Base-by-base conservation (phyloP, 2,113 vertebrate genomes). In the Python bivittatus region DNA sequence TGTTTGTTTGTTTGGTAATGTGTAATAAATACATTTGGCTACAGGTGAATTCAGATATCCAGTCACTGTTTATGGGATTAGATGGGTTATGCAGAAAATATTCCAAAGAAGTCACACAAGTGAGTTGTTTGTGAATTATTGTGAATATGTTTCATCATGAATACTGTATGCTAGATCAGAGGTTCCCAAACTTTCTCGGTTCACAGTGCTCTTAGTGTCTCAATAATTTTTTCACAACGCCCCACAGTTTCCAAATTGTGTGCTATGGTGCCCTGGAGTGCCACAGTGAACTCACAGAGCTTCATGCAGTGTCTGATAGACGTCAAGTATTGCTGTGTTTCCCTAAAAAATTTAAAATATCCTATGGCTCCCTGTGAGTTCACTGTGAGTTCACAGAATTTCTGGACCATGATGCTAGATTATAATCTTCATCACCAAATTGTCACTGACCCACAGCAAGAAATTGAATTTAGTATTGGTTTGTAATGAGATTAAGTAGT, bases 11-110 rank as follows among this genome's bases (percentile, higher is more conserved):
- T 44, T 91, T 52, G 48, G 0, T 93, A 53, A 54, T 94, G 23
- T 61, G 22, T 42, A 58, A 44, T 85, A 93, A 58, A 44, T 85
- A 93, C 93, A 64, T 96, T 94, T 98, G 97, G 97, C 94, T 84
- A 23, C 96, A 99, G 99, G 98, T 97, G 84, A 98, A 96, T 94
- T 86, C 98, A 12, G 98, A 98, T 86, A 97, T 99, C 95, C 99
- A 98, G 86, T 97, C 98, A 0, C 95, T 99, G 88, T 99, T 99
- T 96, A 96, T 98, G 93, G 97, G 98, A 96, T 89, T 98, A 94
- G 98, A 97, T 23, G 13, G 44, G 0, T 96, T 98, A 92, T 98
- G 97, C 93, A 97, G 95, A 92, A 98, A 97, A 93, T 98, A 98
- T 91, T 96, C 98, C 1, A 96, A 96, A 86, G 98, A 99, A 95